Percentiles rank a stretch among this genome's conserved stretches.
These are phyloP conservation scores for Scortum barcoo DNA, from an alignment of 2,113 vertebrate genomes.

Conservation along the genomic window DNA sequence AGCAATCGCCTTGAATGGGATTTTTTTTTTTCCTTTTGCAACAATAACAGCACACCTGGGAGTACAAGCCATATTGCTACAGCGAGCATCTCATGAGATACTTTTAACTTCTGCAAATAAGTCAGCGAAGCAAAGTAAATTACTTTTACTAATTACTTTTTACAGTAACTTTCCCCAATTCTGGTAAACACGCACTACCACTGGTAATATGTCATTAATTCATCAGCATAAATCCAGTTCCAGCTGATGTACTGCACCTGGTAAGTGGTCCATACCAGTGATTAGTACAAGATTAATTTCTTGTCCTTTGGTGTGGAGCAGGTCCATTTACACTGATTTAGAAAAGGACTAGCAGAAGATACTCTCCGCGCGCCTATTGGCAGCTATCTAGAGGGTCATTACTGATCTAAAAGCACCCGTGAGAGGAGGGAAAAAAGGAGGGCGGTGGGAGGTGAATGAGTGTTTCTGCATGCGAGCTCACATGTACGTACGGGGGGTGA, in stretches of 20 bases:
- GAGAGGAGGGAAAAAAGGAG: constrained; percentile 7
- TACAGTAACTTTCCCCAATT: constrained; percentile 18
- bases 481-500: constrained; percentile 2
- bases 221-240: constrained; percentile 48
- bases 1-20: neutral
- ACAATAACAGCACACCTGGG: constrained; percentile 9
- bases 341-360: constrained; percentile 32
- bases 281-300: constrained; percentile 71
- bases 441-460: neutral
- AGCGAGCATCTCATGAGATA: constrained; percentile 18
- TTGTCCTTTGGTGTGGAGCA: constrained; percentile 60
- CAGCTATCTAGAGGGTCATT: constrained; percentile 58
- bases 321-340: constrained; percentile 64
- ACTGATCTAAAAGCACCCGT: constrained; percentile 51
- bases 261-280: constrained; percentile 43
- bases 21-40: neutral
- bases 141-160: constrained; percentile 38
- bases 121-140: constrained; percentile 29
- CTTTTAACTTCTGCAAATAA: constrained; percentile 9
- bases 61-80: neutral
- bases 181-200: constrained; percentile 25
- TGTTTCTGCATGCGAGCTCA: constrained; percentile 24
- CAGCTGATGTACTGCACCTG: constrained; percentile 38
- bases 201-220: constrained; percentile 25
- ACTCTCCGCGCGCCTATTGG: constrained; percentile 50